A percentile compares a stretch with the other conserved stretches of the same genome.
phyloP scores from a whole-genome alignment of 37 sponge, comb jelly and placozoan genomes.

The Mnemiopsis leidyi region DNA sequence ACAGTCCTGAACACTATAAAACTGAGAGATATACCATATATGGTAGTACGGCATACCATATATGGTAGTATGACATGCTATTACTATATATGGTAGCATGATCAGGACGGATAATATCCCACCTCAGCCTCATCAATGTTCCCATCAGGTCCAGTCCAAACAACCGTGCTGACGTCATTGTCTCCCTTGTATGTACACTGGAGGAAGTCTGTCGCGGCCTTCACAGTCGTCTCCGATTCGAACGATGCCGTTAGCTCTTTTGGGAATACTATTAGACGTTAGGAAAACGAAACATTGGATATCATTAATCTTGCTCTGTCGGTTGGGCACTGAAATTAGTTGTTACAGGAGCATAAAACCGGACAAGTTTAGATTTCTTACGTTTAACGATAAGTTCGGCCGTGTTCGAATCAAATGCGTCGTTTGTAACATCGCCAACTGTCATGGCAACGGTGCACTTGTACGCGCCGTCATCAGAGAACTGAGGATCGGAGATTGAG shows the following conservation, averaged over 20 bases:
- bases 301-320: no score
- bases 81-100: no score
- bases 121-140: no score
- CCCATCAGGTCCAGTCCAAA: neutral
- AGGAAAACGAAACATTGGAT: neutral
- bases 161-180: neutral
- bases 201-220: neutral
- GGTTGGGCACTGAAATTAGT: no score
- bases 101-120: no score
- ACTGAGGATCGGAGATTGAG: neutral
- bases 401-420: neutral
- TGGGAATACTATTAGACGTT: neutral
- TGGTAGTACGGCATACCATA: no score
- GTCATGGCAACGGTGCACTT: neutral
- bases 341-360: no score
- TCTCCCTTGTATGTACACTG: neutral
- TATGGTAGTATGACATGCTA: no score
- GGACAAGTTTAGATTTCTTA: neutral
- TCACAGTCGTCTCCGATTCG: neutral
- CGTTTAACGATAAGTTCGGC: neutral
- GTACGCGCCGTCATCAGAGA: neutral
- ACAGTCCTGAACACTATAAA: no score
- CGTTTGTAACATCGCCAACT: neutral
- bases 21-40: no score
- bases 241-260: neutral